Evolutionary conservation across 2,113 vertebrate species (phyloP).

Genomic region (Erpornis zantholeuca): DNA sequence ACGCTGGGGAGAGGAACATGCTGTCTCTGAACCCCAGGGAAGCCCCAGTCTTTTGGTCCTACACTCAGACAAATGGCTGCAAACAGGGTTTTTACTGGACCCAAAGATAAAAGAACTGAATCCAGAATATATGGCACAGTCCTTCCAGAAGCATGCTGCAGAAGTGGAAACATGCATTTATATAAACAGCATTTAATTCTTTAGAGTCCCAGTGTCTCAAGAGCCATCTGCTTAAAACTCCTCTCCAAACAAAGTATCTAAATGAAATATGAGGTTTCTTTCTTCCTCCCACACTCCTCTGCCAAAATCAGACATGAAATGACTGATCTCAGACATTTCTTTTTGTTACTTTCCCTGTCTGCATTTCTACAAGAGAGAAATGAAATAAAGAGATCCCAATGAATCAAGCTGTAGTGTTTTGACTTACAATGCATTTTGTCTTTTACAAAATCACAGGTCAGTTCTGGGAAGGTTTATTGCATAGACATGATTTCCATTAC

Average conservation of each 20-base stretch:
- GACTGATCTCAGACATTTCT: not conserved
- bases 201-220: slow-evolving; percentile 18
- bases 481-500: not conserved
- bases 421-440: not conserved
- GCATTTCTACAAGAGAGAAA: not conserved
- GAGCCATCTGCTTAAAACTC: slow-evolving; percentile 63
- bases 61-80: not conserved
- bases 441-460: not conserved
- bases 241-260: slow-evolving; percentile 56
- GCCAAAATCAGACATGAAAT: not conserved
- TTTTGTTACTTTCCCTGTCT: not conserved
- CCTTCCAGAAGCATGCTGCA: not conserved
- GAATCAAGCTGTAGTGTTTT: slow-evolving; percentile 38
- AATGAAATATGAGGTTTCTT: slow-evolving; percentile 58
- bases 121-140: not conserved
- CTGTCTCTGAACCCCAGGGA: not conserved
- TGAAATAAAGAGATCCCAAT: not conserved
- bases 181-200: slow-evolving; percentile 41
- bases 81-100: not conserved
- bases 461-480: not conserved
- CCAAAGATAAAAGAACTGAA: not conserved
- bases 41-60: not conserved
- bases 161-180: slow-evolving; percentile 46
- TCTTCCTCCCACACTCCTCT: slow-evolving; percentile 43
- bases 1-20: fast-evolving